Base-by-base conservation (phyloP, 2,888 invertebrate genomes). In the Isoperla grammatica region DNA sequence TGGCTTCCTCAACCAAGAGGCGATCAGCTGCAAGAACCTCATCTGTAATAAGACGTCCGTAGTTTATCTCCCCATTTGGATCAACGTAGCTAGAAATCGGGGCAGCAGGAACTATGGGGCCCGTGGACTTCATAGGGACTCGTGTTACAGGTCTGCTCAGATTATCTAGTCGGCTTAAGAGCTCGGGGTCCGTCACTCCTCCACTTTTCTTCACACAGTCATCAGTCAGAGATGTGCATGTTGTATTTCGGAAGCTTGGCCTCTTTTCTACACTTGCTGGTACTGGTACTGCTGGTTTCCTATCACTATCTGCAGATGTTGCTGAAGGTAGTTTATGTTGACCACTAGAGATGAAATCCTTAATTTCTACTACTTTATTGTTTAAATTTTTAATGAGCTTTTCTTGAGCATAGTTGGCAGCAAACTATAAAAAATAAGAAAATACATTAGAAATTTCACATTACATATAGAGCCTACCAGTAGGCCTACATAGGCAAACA, bases 321-420 rank as follows among this genome's bases (percentile, higher is more conserved):
- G 29, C 29, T 29, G 29, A 22, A 11, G 29, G 39, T n/a, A 37
- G 37, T 39, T 39, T 46, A 6, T 13, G 29, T 15, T 29, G 15
- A 1, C 68, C 67, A 35, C 63, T 86, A 63, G 81, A 78, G 66
- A 85, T 80, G 64, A 85, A 77, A 68, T 85, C 82, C 74, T 86
- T 85, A 57, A 89, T 76, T 71, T 88, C 87, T 23, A 85, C 79
- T 48, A 91, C 83, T 77, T 87, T 89, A 70, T 85, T 85, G 68
- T 83, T 85, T 55, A 93, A 78, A 71, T 85, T 90, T 71, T 88
- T 86, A 64, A 94, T 86, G 15, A 95, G 79, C 67, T 91, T 88
- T 68, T 94, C 92, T 72, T 89, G 88, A 56, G 92, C 92, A 77
- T 90, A 95, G 72, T 95, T 90, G 17, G 95, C 94, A 56, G 95